phyloP scores from a whole-genome alignment of 1,140 invertebrate species.

The Paraescarpia echinospica region DNA sequence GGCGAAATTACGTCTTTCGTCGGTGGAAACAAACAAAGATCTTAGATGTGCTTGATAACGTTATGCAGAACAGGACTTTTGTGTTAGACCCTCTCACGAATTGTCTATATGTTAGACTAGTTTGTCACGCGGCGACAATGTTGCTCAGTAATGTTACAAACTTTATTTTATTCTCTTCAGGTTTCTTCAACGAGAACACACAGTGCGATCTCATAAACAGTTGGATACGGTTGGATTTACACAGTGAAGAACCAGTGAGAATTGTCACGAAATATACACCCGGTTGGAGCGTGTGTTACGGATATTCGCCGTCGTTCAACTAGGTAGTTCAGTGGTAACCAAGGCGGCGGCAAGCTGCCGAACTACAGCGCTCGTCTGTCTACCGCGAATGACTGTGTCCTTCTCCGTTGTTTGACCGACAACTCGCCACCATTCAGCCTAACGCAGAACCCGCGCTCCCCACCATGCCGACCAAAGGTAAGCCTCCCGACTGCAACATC shows the following conservation, averaged over 20 bases:
- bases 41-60: background rate
- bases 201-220: background rate
- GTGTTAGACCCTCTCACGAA: background rate
- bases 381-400: background rate
- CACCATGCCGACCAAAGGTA: background rate
- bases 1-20: background rate
- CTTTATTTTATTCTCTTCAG: background rate
- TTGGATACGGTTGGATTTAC: background rate
- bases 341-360: background rate
- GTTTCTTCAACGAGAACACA: background rate
- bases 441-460: background rate
- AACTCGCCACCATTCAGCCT: background rate
- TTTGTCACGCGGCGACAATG: background rate
- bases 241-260: background rate
- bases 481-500: background rate
- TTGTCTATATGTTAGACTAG: background rate
- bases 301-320: background rate
- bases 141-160: background rate
- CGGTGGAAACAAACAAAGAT: background rate
- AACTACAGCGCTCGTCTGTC: background rate
- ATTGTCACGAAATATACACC: background rate
- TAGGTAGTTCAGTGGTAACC: background rate
- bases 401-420: background rate
- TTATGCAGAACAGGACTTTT: background rate
- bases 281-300: background rate